Conservation (phyloP, 1,140 invertebrate species). For the Calephelis virginiensis region DNA sequence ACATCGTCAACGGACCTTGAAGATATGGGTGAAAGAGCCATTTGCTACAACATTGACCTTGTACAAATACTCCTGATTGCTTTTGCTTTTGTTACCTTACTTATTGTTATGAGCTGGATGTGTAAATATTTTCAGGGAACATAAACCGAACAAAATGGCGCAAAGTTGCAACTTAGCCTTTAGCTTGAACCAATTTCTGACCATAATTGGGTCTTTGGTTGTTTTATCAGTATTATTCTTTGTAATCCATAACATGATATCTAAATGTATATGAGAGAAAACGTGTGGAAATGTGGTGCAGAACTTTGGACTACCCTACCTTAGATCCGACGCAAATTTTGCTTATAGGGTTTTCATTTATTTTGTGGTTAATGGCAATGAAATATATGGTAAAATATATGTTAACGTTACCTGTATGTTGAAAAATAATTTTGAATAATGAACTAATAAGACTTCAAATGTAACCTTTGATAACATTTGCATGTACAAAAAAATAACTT, state of each 20-base stretch:
- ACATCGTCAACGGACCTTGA: conserved; percentile 45
- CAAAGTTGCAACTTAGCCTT: conserved; percentile 21
- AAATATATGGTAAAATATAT: conserved; percentile 39
- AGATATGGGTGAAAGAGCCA: conserved; percentile 35
- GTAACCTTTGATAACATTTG: too few relatives aligned
- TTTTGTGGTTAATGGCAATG: conserved; percentile 39
- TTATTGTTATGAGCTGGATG: conserved; percentile 58
- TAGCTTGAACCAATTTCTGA: conserved; percentile 33
- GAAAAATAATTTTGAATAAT: background rate
- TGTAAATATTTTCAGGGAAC: conserved; percentile 53
- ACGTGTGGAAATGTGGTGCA: background rate
- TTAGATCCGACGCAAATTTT: conserved; percentile 27
- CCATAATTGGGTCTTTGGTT: conserved; percentile 35
- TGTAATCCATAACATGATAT: conserved; percentile 32
- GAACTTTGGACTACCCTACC: background rate
- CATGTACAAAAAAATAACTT: too few relatives aligned
- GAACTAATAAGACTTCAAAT: background rate
- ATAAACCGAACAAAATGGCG: conserved; percentile 22
- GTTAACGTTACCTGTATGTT: conserved; percentile 21
- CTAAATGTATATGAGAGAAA: conserved; percentile 18
- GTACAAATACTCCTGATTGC: conserved; percentile 48
- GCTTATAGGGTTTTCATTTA: conserved; percentile 38
- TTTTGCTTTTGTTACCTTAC: conserved; percentile 51
- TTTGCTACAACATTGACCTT: conserved; percentile 44
- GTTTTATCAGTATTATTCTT: conserved; percentile 36